Evolutionary conservation across 2,888 invertebrate species (phyloP).

Genomic region (Lutraria lutraria): DNA sequence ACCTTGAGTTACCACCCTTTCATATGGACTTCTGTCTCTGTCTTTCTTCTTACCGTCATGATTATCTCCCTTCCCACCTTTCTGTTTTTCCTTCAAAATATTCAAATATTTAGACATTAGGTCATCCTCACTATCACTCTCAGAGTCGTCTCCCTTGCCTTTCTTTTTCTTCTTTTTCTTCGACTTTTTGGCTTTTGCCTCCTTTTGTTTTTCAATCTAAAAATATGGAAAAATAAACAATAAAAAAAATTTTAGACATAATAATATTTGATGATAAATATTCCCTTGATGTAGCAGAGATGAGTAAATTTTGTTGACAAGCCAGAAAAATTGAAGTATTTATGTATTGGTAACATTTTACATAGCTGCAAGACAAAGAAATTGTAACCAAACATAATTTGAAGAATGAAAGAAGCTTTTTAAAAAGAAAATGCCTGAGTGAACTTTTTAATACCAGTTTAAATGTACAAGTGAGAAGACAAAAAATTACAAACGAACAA

Average conservation of each 20-base stretch:
- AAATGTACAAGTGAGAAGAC: not conserved
- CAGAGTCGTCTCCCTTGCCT: conserved; percentile 51
- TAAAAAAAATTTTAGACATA: too few relatives aligned
- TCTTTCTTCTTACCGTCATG: conserved; percentile 20
- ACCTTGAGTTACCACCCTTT: not conserved
- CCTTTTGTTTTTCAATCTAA: conserved; percentile 58
- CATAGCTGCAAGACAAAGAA: too few relatives aligned
- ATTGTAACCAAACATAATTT: too few relatives aligned
- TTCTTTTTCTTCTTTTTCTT: conserved; percentile 79
- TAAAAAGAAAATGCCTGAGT: too few relatives aligned
- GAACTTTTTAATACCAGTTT: too few relatives aligned
- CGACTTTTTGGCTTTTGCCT: conserved; percentile 87
- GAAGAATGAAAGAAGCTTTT: too few relatives aligned
- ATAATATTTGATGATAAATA: too few relatives aligned
- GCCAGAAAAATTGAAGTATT: too few relatives aligned
- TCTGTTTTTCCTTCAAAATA: conserved; percentile 81
- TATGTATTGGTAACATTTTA: too few relatives aligned
- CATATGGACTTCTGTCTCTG: conserved; percentile 31
- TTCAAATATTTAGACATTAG: conserved; percentile 83
- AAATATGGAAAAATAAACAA: conserved; percentile 15
- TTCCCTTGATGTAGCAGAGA: too few relatives aligned
- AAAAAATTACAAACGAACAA: not conserved
- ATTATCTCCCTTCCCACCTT: conserved; percentile 46
- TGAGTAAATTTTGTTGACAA: too few relatives aligned
- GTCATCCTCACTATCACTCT: conserved; percentile 77